Base-by-base conservation (phyloP, 1,140 invertebrate genomes). In the Pogonomyrmex californicus region DNA sequence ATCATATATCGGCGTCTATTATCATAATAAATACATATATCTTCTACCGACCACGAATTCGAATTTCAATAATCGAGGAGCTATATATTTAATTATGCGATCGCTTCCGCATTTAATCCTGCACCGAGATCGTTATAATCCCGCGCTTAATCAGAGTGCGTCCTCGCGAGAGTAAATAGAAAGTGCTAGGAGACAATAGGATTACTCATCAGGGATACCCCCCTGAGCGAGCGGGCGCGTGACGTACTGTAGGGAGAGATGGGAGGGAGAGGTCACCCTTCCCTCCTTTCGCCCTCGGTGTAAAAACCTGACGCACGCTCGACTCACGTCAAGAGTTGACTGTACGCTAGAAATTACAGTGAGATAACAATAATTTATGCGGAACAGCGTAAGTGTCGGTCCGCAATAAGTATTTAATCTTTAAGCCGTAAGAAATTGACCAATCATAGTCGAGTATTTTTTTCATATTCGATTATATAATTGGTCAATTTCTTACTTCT, bases 111-210 rank as follows among this genome's bases (percentile, higher is more conserved):
- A 17, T 75, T 75, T 41, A 75, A 38, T 56, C n/a, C 23, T 30
- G 17, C 36, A 75, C 30, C 66, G 30, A 71, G 17, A 75, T 75
- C 9, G 5, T 75, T 7, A 54, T 23, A 23, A 23, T 23, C 12
- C n/a, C 10, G 51, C 51, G 36, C n/a, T 75, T 36, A 71, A 71
- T 71, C n/a, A 75, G 36, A 58, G 5, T 14, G 36, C 9, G 30
- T 56, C n/a, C 36, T 75, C 71, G 4, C 71, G 4, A 33, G 51
- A 58, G 36, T 38, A 58, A 58, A 75, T 41, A 58, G 71, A 58
- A 75, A 75, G 56, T 75, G n/a, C n/a, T 75, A 75, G 33, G 49
- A 75, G 71, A 75, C n/a, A n/a, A 56, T 58, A n/a, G n/a, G 23
- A 75, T 58, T 56, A 63, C 10, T 47, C 36, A 23, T 0, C 23